Evolutionary conservation across 2,113 vertebrate species (phyloP), one percentile per base, ranked within the genome.

Genomic region (Emberiza fucata): DNA sequence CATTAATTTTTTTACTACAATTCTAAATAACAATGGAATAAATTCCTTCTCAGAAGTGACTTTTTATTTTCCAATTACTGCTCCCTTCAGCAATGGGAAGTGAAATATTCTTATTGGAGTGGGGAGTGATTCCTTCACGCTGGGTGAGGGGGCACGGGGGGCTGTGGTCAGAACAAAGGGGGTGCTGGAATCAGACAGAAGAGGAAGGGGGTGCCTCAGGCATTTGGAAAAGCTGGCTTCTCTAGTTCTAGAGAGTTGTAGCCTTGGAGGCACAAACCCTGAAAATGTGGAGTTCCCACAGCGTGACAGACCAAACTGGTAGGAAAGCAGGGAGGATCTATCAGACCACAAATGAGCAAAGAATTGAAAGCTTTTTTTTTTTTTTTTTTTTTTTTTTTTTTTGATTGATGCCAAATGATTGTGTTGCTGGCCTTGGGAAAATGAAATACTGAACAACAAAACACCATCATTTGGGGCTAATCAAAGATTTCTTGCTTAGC

Each of bases 271-370:
- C 73, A 95, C 44, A 79, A 75, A 14, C 59, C 75, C 79, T 57
- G 39, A 35, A 61, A 80, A 57, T 6, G 6, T 19, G n/a, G 63
- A 47, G 75, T 66, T 94, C 90, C 71, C 13, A 11, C 87, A 75
- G 60, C 1, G 2, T 20, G 65, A 81, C 81, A 88, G 88, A 59
- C 23, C 51, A 44, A 35, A 51, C 28, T 61, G 79, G 70, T 48
- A 57, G 88, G 71, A 81, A 77, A 77, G 48, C 81, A 76, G 84
- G 79, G 95, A 53, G 88, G 75, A 90, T 97, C 92, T 48, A 40
- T 86, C 59, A 93, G 86, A 88, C 95, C 88, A 78, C 92, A 96
- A 92, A 83, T n/a, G 31, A 75, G 19, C 42, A 77, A 90, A 90
- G 71, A 90, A 96, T 88, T 72, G 45, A 80, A 94, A 88, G 68